Percentiles rank a stretch among this genome's conserved stretches.
Conservation (phyloP, 2,888 invertebrate species). For the Byasa hedistus region DNA sequence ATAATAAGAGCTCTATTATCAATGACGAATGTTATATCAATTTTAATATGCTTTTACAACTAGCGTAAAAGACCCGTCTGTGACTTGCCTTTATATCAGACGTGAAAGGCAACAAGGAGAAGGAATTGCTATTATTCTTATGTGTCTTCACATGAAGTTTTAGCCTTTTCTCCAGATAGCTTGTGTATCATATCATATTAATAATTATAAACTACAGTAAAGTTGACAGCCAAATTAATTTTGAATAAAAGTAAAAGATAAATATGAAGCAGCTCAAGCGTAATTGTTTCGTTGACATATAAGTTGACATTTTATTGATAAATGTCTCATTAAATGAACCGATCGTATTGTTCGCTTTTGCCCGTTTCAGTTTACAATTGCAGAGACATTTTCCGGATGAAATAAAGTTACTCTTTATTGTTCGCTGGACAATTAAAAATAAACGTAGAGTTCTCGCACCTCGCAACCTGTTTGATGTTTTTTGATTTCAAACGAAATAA, state of each 20-base stretch:
- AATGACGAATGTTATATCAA: no score
- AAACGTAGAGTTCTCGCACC: slow-evolving; percentile 6
- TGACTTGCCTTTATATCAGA: no score
- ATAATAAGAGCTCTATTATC: no score
- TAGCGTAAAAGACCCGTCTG: no score
- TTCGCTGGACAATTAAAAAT: slow-evolving; percentile 8
- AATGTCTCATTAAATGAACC: neutral
- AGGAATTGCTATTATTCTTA: no score
- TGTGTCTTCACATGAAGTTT: no score
- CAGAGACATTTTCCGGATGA: neutral
- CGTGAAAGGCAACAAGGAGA: no score
- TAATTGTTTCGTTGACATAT: neutral
- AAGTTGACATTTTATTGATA: neutral
- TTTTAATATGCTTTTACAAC: no score
- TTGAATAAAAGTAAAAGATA: neutral
- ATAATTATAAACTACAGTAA: no score
- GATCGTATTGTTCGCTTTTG: neutral
- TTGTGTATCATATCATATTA: no score
- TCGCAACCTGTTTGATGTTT: slow-evolving; percentile 5
- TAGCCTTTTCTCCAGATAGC: no score
- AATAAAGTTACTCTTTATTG: slow-evolving; percentile 12
- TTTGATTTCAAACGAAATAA: slow-evolving; percentile 12
- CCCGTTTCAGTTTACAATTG: slow-evolving; percentile 13
- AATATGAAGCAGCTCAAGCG: neutral
- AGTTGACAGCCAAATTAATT: no score